Base-by-base conservation (phyloP, 92 coral and sea anemone species). In the Epizoanthus scotinus region DNA sequence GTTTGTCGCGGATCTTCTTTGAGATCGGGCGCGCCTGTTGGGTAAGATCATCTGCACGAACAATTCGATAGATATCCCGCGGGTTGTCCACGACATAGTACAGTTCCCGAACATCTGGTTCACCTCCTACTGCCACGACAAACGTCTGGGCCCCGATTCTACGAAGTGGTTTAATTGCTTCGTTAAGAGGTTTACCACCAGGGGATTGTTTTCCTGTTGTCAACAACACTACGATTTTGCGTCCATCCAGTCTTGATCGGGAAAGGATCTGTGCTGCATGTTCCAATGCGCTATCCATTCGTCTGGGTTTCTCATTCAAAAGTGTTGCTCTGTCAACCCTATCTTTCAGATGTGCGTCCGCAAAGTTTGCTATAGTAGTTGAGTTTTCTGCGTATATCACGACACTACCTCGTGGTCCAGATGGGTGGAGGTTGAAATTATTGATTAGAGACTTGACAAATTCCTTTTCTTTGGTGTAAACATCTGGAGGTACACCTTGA, bases 51-150 rank as follows among this genome's bases (percentile, higher is more conserved):
- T 69, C 77, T 44, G 82, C 87, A 71, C 82, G 63, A 14, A 31
- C 40, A 6, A 88, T 90, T 27, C 69, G 50, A 61, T 86, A 79
- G 22, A 92, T 77, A 65, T 92, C 96, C 65, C 69, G 29, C 18
- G 88, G 64, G 9, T 79, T 78, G 27, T 64, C 78, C 47, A 91
- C 97, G 18, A 90, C 65, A 58, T 87, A 64, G 15, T 63, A 67
- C 14, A 92, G 53, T 67, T 88, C 89, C 14, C 63, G 29, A 25
- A 50, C 81, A 83, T 89, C 84, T 15, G 75, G 73, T 14, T 71
- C 71, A n/a, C 38, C 59, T 34, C 97, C 94, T 63, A 94, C 83
- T 3, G 90, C 86, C 5, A 94, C 86, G 36, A 90, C 92, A 83
- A 83, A 92, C 3, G 85, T 82, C 69, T 80, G 88, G 47, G 87